Conservation (phyloP, 2,113 vertebrate species). For the Vanacampus margaritifer region DNA sequence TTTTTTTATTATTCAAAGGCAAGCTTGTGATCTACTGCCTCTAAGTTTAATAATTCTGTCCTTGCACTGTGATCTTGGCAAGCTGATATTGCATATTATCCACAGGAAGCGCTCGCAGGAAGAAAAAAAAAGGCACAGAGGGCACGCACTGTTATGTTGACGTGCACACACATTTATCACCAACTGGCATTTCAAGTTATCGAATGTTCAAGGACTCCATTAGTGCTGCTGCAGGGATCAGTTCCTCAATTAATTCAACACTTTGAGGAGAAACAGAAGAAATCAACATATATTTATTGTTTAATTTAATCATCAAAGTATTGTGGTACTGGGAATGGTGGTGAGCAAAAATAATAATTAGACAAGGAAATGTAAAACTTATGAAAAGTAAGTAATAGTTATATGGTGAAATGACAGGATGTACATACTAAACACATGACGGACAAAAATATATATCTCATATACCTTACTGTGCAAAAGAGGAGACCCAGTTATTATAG, state of each 20-base stretch:
- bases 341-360: constrained; percentile 36
- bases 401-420: too few relatives aligned
- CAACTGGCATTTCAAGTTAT: constrained; percentile 40
- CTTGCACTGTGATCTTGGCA: constrained; percentile 31
- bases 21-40: constrained; percentile 22
- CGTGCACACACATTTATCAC: constrained; percentile 42
- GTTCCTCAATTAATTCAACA: constrained; percentile 43
- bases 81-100: constrained; percentile 33
- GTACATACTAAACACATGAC: too few relatives aligned
- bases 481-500: too few relatives aligned
- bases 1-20: constrained; percentile 35
- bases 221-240: constrained; percentile 38
- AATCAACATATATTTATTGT: constrained; percentile 44
- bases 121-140: background rate
- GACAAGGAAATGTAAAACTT: constrained; percentile 26
- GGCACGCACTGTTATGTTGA: background rate
- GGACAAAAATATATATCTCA: too few relatives aligned
- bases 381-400: constrained; percentile 18
- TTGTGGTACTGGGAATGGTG: constrained; percentile 12
- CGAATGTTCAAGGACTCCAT: constrained; percentile 53
- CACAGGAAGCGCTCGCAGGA: constrained; percentile 9
- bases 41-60: constrained; percentile 23
- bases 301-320: constrained; percentile 36
- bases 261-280: constrained; percentile 36
- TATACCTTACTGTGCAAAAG: too few relatives aligned